Evolutionary conservation across 2,888 invertebrate species (phyloP), one percentile per base, ranked within the genome.

Genomic region (Scrobipalpa atriplicella): DNA sequence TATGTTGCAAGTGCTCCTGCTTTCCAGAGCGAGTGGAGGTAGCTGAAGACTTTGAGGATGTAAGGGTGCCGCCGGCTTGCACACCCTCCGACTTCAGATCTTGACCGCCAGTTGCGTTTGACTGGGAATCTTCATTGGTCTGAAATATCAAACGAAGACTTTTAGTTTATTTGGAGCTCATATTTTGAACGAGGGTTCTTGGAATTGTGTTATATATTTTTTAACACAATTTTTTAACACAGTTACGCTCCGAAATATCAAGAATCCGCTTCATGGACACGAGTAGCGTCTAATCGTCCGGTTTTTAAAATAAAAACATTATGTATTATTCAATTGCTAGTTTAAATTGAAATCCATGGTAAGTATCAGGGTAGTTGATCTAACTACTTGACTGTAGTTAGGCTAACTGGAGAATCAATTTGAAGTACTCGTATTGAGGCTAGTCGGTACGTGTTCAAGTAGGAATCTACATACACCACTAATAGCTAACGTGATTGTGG

Each of bases 21-120:
- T 92, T 93, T 67, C 85, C 93, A 61, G 92, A 88, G 69, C 94
- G 90, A 39, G 94, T 94, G 63, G 94, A 94, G 0, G 94, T 94
- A 10, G 94, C 94, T 0, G 95, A 95, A 52, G 95, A 95, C 69
- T 95, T 95, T 71, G 95, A 94, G 47, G 94, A 90, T 41, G 93
- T 92, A 65, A 96, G 86, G 0, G 96, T 95, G 1, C 96, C 96
- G 13, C 97, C 96, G 0, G 96, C 97, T 83, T 97, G 97, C 1
- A 96, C 96, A 0, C 97, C 97, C 84, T 97, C 97, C 0, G 96
- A 97, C 94, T 92, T 95, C 78, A 89, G 92, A 76, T 93, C 95
- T 78, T 89, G 89, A 39, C 70, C 67, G 7, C 80, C 73, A 11
- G 78, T 78, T 65, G 89, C 78, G 71, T 90, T 74, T 73, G 89